A percentile compares a stretch with the other conserved stretches of the same genome.
phyloP scores from a whole-genome alignment of 2,113 vertebrate genomes.

The Crotophaga sulcirostris region DNA sequence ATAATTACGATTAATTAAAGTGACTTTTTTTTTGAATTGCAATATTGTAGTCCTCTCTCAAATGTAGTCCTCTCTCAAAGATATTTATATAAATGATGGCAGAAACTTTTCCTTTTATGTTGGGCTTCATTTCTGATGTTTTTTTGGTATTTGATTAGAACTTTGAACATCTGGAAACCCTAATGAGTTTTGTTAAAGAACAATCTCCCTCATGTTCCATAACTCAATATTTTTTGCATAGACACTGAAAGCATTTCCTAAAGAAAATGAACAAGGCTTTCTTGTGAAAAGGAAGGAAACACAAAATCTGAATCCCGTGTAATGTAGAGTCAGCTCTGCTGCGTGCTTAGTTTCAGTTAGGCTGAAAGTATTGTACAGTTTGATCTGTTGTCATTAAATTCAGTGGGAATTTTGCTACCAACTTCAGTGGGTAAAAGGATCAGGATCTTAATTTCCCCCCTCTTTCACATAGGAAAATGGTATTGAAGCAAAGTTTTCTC shows the following conservation, averaged over 20 bases:
- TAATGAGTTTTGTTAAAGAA: background rate
- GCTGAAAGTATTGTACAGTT: background rate
- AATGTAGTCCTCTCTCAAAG: background rate
- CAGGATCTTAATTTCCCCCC: background rate
- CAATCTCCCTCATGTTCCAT: background rate
- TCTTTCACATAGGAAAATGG: constrained; percentile 80
- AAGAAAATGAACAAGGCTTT: background rate
- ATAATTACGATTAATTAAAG: background rate
- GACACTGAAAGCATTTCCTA: background rate
- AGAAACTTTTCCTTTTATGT: background rate
- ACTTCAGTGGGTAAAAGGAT: background rate
- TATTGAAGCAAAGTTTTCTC: constrained; percentile 85
- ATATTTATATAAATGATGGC: background rate
- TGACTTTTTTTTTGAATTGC: background rate
- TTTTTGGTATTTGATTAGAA: background rate
- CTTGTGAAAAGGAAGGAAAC: background rate
- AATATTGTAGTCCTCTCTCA: background rate
- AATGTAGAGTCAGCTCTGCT: background rate
- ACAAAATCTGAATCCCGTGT: background rate
- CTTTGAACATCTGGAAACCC: background rate
- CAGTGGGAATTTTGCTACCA: background rate
- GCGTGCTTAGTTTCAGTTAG: background rate
- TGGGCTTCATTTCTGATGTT: background rate
- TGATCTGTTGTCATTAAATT: background rate
- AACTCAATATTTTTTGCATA: background rate